Conservation (phyloP, 2,797 vertebrate species). For the Sebastes hubbsi region DNA sequence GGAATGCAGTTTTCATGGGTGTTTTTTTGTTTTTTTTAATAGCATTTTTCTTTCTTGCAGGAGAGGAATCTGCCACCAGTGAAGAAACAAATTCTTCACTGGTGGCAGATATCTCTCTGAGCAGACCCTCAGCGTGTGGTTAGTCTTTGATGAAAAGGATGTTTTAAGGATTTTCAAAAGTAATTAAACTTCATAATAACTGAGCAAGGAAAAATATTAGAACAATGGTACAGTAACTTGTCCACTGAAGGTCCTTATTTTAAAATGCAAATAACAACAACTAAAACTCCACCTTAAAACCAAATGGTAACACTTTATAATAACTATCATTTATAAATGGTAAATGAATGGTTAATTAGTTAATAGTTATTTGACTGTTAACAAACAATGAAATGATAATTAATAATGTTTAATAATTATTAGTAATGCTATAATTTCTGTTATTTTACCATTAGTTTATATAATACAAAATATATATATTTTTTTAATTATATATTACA, state of each 20-base stretch:
- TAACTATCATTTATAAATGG: neutral
- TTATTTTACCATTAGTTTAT: too few relatives aligned
- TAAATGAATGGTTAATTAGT: too few relatives aligned
- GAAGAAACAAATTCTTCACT: slow-evolving; percentile 27
- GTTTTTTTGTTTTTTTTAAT: slow-evolving; percentile 24
- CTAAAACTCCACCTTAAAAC: slow-evolving; percentile 1
- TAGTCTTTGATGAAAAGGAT: slow-evolving; percentile 30
- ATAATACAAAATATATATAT: too few relatives aligned
- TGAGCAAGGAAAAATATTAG: neutral
- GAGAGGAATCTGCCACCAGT: slow-evolving; percentile 11
- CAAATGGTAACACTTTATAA: neutral
- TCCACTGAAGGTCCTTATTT: neutral
- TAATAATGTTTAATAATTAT: too few relatives aligned
- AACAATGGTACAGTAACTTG: neutral
- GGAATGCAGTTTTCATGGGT: slow-evolving; percentile 59
- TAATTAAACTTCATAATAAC: slow-evolving; percentile 41
- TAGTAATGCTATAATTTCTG: too few relatives aligned
- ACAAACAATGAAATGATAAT: too few relatives aligned
- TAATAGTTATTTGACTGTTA: too few relatives aligned
- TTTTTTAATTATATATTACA: too few relatives aligned
- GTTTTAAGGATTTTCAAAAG: slow-evolving; percentile 32
- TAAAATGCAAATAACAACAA: neutral
- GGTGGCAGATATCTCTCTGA: slow-evolving; percentile 39
- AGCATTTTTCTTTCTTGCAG: slow-evolving; percentile 45
- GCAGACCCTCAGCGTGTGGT: slow-evolving; percentile 36